Base-by-base conservation (phyloP, 1,140 invertebrate species). In the Penaeus japonicus region DNA sequence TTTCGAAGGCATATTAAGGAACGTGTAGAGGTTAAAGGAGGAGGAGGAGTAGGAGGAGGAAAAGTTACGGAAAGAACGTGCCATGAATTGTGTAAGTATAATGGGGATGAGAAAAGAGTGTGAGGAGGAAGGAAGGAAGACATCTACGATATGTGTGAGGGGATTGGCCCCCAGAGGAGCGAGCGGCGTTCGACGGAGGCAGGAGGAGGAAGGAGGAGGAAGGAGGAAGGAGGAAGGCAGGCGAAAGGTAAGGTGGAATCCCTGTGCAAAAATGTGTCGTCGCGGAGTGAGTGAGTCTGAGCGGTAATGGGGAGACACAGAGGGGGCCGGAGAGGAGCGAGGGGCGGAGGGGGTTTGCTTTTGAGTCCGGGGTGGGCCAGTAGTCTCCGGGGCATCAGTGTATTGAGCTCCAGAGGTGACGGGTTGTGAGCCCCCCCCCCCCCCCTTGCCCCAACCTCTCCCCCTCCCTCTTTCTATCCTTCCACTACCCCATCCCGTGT, bases 391-490 rank as follows among this genome's bases (percentile, higher is more conserved):
- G 70, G 70, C 70, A 73, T 73, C 70, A 73, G 27, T 32, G 70
- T 73, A 73, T 73, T 73, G 70, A 73, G 70, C 70, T 73, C 70
- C 70, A 73, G 70, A 73, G 70, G 70, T 73, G 70, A 73, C 70
- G 70, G 70, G 70, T 27, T 39, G 18, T 4, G 18, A 47, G 18
- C 62, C 30, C 39, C 85, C 57, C 22, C 22, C 17, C 22, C 84
- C 73, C 54, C 30, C n/a, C 77, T 70, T 0, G 22, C 75, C 22
- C 75, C 17, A 70, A 54, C n/a, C 55, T 55, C 15, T 20, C 47
- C 7, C 27, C 30, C 85, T 35, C 75, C 27, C 2, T 24, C 53
- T 77, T 27, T 55, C 84, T 53, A 18, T 53, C 17, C 39, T 27
- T 30, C 84, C 24, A 22, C 24, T 15, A 24, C 30, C 53, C 73